Percentiles rank a stretch among this genome's conserved stretches.
These are phyloP conservation scores for Spinibarbus caldwelli DNA, from an alignment of 2,797 vertebrate genomes.

Conservation along the genomic window DNA sequence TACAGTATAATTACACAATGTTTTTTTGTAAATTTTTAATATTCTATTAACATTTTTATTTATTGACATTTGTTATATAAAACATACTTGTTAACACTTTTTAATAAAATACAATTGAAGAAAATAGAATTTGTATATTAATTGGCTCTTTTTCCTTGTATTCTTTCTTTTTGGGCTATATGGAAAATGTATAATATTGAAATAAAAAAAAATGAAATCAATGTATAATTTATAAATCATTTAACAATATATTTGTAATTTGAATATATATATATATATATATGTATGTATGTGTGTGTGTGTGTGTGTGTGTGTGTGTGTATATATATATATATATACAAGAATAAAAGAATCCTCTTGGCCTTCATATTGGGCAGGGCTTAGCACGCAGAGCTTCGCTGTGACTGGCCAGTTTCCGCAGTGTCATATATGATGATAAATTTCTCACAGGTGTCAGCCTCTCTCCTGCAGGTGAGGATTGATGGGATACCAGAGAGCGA, in stretches of 20 bases:
- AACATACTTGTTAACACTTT: too few relatives aligned
- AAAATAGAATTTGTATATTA: not conserved
- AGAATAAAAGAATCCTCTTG: constrained; percentile 73
- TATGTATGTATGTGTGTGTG: too few relatives aligned
- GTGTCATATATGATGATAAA: constrained; percentile 90
- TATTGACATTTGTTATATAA: not conserved
- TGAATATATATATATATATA: too few relatives aligned
- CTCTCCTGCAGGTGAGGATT: constrained; percentile 90
- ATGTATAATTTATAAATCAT: too few relatives aligned
- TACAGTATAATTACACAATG: too few relatives aligned
- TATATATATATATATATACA: too few relatives aligned
- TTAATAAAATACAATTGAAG: not conserved
- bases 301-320: too few relatives aligned
- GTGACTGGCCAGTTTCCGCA: constrained; percentile 73
- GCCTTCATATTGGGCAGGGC: constrained; percentile 62
- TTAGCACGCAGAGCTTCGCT: constrained; percentile 69
- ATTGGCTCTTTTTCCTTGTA: not conserved
- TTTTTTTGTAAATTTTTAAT: too few relatives aligned
- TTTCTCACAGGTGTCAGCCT: constrained; percentile 95
- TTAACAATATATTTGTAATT: too few relatives aligned
- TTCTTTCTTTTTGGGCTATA: not conserved
- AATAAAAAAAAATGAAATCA: not conserved
- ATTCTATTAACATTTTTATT: too few relatives aligned
- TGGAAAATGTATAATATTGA: not conserved
- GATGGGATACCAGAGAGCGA: constrained; percentile 91